phyloP scores from a whole-genome alignment of 2,888 invertebrate genomes.

The Heliothis peltigera region DNA sequence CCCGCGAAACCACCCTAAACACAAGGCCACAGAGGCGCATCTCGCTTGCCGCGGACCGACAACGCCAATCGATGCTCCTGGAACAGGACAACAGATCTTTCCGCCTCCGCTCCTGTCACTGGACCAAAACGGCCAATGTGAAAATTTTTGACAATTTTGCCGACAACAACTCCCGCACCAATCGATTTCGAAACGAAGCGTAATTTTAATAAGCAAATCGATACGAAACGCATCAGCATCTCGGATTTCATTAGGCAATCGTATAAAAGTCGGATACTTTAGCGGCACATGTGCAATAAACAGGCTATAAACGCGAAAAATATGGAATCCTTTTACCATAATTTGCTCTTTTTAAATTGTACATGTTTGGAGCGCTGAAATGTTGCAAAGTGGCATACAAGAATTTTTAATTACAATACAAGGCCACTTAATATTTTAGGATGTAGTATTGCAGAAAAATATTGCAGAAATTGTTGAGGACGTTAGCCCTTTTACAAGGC shows the following conservation, averaged over 20 bases:
- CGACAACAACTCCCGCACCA: slow-evolving; percentile 57
- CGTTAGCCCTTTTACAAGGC: slow-evolving; percentile 32
- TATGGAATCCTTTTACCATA: slow-evolving; percentile 69
- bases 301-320: slow-evolving; percentile 69
- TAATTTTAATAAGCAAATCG: slow-evolving; percentile 78
- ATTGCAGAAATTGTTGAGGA: slow-evolving; percentile 12
- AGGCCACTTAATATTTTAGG: slow-evolving; percentile 34
- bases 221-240: slow-evolving; percentile 65
- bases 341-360: slow-evolving; percentile 67
- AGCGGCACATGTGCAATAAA: slow-evolving; percentile 68
- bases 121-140: slow-evolving; percentile 73
- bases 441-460: slow-evolving; percentile 32
- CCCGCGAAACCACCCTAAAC: slow-evolving; percentile 64
- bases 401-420: slow-evolving; percentile 42
- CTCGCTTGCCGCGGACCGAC: slow-evolving; percentile 50
- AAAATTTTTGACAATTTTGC: slow-evolving; percentile 77
- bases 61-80: slow-evolving; percentile 88
- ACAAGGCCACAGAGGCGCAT: slow-evolving; percentile 57
- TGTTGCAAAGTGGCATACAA: slow-evolving; percentile 50
- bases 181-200: slow-evolving; percentile 72
- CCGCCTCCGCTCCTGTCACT: slow-evolving; percentile 84
- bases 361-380: slow-evolving; percentile 54
- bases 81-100: slow-evolving; percentile 87
- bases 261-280: slow-evolving; percentile 68
- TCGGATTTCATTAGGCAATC: slow-evolving; percentile 75